Percentiles rank a stretch among this genome's conserved stretches.
phyloP scores from a whole-genome alignment of 2,113 vertebrate genomes.

The Climacteris rufus region DNA sequence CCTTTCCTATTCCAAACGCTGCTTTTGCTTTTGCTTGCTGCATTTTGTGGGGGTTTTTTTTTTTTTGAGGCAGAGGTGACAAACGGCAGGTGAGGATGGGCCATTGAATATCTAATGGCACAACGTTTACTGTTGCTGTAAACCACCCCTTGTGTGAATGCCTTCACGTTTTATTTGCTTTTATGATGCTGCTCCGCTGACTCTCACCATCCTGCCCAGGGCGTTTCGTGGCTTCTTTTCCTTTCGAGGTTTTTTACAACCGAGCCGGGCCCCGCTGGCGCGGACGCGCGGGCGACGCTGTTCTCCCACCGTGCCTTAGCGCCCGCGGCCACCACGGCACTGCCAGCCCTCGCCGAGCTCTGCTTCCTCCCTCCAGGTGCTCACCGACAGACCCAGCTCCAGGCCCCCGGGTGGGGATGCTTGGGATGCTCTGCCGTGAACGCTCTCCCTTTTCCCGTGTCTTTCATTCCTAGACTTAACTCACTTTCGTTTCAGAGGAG shows the following conservation, averaged over 20 bases:
- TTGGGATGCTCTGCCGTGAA: not conserved
- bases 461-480: not conserved
- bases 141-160: not conserved
- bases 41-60: not conserved
- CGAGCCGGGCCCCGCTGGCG: not conserved
- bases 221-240: not conserved
- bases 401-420: not conserved
- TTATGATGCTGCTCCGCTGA: not conserved
- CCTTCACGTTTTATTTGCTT: not conserved
- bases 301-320: not conserved
- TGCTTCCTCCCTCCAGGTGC: conserved; percentile 53
- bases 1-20: not conserved
- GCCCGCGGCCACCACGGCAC: not conserved
- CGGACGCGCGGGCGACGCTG: not conserved
- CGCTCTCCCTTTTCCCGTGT: fast-evolving
- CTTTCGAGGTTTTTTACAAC: not conserved
- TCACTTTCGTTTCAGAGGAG: not conserved
- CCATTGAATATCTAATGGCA: not conserved
- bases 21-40: conserved; percentile 28
- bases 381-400: fast-evolving
- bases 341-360: not conserved
- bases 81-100: not conserved
- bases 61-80: not conserved
- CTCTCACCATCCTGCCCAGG: not conserved
- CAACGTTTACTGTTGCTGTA: not conserved